These are phyloP conservation scores for Diuraphis noxia DNA, from an alignment of 1,140 invertebrate species.

Conservation along the genomic window DNA sequence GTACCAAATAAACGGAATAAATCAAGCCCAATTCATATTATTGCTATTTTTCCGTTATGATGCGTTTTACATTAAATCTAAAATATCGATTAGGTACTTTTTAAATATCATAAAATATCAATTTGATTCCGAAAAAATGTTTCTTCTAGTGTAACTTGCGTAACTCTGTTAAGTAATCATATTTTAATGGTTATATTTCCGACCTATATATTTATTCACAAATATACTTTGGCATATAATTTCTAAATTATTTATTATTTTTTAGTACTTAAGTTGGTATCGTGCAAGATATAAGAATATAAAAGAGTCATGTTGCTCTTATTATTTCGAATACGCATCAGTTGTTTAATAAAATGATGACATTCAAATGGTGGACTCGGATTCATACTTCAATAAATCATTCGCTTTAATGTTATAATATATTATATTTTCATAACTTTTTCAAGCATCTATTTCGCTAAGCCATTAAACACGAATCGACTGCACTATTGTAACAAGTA, in stretches of 20 bases:
- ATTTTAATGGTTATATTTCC: not conserved
- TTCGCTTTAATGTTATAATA: not conserved
- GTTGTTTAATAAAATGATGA: slow-evolving; percentile 11
- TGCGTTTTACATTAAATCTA: not conserved
- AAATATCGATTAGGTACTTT: not conserved
- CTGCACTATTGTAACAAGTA: not conserved
- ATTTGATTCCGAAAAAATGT: not conserved
- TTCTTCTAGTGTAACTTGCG: not conserved
- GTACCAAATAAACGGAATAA: not conserved
- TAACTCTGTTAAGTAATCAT: not conserved
- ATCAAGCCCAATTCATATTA: not conserved
- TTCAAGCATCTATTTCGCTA: not conserved
- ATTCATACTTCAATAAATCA: slow-evolving; percentile 32
- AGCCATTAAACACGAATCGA: not conserved
- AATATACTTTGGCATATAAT: not conserved
- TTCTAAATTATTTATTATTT: slow-evolving; percentile 1
- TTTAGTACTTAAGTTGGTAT: not conserved
- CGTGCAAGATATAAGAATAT: not conserved
- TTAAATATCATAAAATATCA: no score
- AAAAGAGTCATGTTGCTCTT: not conserved
- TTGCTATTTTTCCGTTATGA: not conserved
- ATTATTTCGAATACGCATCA: slow-evolving; percentile 7
- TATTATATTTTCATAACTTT: not conserved
- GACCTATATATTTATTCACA: no score
- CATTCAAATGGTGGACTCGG: not conserved